Conservation (phyloP, 2,797 vertebrate species). For the Lepidocolaptes lacrymiger region DNA sequence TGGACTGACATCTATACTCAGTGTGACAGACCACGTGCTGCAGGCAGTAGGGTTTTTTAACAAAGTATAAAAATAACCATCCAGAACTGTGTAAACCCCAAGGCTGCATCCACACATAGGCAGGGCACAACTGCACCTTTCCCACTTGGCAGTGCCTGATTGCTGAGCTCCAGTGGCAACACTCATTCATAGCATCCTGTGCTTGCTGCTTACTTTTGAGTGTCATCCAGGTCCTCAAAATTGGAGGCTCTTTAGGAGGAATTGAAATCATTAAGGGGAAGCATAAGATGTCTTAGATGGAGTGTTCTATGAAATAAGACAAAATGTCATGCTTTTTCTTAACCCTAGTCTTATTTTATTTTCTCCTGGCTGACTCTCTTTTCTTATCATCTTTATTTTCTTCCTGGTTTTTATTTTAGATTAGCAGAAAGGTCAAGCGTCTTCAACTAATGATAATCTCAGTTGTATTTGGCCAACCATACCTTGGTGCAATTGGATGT, state of each 20-base stretch:
- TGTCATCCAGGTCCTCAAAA: neutral
- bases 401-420: neutral
- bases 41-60: neutral
- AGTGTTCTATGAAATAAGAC: neutral
- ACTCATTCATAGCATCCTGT: rapidly evolving
- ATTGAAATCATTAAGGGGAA: neutral
- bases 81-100: rapidly evolving
- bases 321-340: neutral
- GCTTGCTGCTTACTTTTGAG: neutral
- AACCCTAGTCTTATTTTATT: neutral
- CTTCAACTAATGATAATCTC: neutral
- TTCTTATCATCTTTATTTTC: neutral
- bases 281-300: neutral
- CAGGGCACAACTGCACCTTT: neutral
- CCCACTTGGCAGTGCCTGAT: rapidly evolving
- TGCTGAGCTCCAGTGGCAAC: neutral
- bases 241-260: neutral
- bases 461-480: neutral
- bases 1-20: neutral
- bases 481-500: neutral
- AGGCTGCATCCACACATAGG: neutral
- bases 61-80: neutral
- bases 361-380: neutral
- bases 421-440: neutral
- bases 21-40: neutral